A percentile compares a stretch with the other conserved stretches of the same genome.
Evolutionary conservation across 2,797 vertebrate species (phyloP).

Genomic region (Eulemur rubriventer): DNA sequence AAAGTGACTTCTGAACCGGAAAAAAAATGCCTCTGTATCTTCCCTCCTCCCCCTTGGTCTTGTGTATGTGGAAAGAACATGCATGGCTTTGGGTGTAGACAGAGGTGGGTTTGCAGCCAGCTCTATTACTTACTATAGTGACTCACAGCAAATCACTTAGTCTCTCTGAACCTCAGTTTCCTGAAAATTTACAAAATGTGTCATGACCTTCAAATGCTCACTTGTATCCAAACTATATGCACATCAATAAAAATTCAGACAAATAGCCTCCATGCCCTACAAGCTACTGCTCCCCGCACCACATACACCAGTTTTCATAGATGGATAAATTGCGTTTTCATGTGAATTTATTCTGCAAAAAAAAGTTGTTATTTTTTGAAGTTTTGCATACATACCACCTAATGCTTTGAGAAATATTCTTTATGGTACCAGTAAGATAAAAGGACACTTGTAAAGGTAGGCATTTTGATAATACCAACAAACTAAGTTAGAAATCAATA

Average conservation of each 20-base stretch:
- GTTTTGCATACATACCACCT: neutral
- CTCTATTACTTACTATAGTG: rapidly evolving
- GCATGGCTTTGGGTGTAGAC: rapidly evolving
- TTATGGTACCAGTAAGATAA: neutral
- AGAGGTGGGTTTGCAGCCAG: rapidly evolving
- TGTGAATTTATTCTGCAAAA: neutral
- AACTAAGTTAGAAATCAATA: neutral
- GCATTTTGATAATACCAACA: neutral
- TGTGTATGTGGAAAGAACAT: rapidly evolving
- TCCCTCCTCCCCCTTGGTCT: neutral
- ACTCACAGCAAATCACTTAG: neutral
- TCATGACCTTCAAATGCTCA: neutral
- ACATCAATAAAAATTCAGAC: neutral
- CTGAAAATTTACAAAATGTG: neutral
- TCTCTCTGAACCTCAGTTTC: neutral
- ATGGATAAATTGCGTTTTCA: neutral
- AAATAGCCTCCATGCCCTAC: neutral
- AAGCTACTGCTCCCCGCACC: rapidly evolving
- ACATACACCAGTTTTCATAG: neutral
- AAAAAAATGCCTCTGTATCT: neutral
- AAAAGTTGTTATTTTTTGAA: neutral
- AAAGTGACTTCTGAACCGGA: neutral
- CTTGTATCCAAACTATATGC: neutral
- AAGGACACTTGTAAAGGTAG: neutral
- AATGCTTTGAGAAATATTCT: neutral